Evolutionary conservation across 2,888 invertebrate genomes (phyloP), one percentile per base, ranked within the genome.

Genomic region (Apotomis betuletana): DNA sequence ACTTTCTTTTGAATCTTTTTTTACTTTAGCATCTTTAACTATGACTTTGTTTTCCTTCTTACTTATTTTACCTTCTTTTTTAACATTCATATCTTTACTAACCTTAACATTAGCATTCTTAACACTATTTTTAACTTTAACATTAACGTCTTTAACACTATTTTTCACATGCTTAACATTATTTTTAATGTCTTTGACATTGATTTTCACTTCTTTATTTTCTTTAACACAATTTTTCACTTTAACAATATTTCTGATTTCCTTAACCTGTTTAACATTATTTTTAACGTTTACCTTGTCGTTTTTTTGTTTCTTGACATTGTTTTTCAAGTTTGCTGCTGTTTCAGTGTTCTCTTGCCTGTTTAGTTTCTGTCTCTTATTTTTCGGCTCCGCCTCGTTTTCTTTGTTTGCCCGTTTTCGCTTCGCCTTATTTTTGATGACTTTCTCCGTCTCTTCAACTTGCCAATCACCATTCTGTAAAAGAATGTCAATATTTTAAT

Each of bases 381-480:
- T 76, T 76, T 83, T 67, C 3, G 70, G 61, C 46, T 52, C 78
- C 55, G 79, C 75, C 77, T 86, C 77, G 70, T 87, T 83, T 80
- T 89, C 85, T 78, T 92, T 87, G 69, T 85, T 81, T 0, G 80
- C 78, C 3, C 57, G 61, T n/a, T 79, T 76, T 51, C 83, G 79
- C 61, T 81, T 82, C 69, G 74, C 75, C 64, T 84, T 85, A n/a
- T 74, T 67, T 68, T 82, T 79, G 15, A 83, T 75, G 0, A 80
- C 74, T n/a, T 81, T 81, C 0, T 82, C 77, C 0, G 85, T 27
- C 58, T 89, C 89, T 76, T 80, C 75, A 0, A 90, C 85, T 72
- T 87, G 76, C 88, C 90, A 88, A 2, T 81, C 85, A 5, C 86
- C 86, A 49, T 83, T 86, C 92, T 92, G 83, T 46, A 75, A 57